These are phyloP conservation scores for Sternotherus odoratus DNA, from an alignment of 2,797 vertebrate genomes.

Conservation along the genomic window DNA sequence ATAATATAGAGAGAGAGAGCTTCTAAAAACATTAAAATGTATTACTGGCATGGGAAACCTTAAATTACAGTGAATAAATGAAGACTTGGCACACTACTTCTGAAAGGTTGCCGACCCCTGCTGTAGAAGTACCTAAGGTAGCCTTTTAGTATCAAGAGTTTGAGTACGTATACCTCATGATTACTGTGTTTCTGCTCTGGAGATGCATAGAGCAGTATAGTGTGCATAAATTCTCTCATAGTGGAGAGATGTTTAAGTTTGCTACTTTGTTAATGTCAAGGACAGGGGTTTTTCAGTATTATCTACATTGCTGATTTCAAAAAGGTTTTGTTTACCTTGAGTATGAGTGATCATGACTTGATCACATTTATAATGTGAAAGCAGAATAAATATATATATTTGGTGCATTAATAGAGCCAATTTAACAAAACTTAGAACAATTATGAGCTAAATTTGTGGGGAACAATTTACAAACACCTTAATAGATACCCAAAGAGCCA, in stretches of 20 bases:
- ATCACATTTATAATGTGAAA: background rate
- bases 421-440: too few relatives aligned
- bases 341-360: background rate
- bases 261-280: background rate
- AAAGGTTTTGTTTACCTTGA: background rate
- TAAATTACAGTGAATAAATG: too few relatives aligned
- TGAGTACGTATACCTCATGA: background rate
- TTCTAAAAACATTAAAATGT: too few relatives aligned
- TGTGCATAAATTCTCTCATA: background rate
- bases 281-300: fast-evolving
- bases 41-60: too few relatives aligned
- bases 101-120: too few relatives aligned
- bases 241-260: background rate
- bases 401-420: too few relatives aligned
- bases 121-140: background rate
- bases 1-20: too few relatives aligned
- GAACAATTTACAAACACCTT: too few relatives aligned
- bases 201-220: background rate
- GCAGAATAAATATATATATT: too few relatives aligned
- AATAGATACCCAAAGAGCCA: too few relatives aligned
- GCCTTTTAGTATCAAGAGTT: background rate
- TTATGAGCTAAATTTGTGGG: too few relatives aligned
- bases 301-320: background rate
- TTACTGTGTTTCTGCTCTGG: background rate
- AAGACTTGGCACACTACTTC: too few relatives aligned